Base-by-base conservation (phyloP, 2,888 invertebrate species). In the Pocota personata region DNA sequence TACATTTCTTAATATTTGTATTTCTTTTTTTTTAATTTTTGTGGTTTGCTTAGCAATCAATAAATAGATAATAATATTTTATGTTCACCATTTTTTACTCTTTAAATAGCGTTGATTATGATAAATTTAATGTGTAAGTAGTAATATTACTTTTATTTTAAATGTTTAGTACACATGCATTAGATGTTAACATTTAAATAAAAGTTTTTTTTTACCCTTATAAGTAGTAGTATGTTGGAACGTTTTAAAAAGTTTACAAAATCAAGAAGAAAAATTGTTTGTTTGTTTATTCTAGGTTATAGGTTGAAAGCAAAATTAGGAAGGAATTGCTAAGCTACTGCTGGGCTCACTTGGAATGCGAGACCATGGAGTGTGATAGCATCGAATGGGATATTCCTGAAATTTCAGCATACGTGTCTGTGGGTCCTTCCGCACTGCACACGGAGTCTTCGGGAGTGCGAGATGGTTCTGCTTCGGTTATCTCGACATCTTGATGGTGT, bases 361-460 rank as follows among this genome's bases (percentile, higher is more conserved):
- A 92, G 87, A 91, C 90, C 88, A 90, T 90, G 71, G 92, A 91
- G 87, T 92, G 91, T 82, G 91, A 91, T 58, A 91, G 88, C 90
- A 91, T 92, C 24, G 92, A 92, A 87, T 91, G 91, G 69, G 92
- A 92, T 87, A 93, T 90, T 75, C 92, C 92, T 66, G 93, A 92
- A 77, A 92, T 90, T 90, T 93, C 93, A 50, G 91, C 92, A 89
- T 90, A 91, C 37, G 92, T 92, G 84, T 93, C 95, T 87, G 95
- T 95, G 82, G 96, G 96, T 2, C 97, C 97, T 93, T 97, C 97
- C 88, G 95, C 95, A 89, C 97, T 97, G 93, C 97, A 97, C 50
- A 97, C 97, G 1, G 97, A 97, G 93, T 98, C 98, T 92, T 98
- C 97, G 10, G 97, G 97, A 16, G 97, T 97, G 88, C 96, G 94